phyloP scores from a whole-genome alignment of 2,797 vertebrate genomes.

The Neosalanx taihuensis region DNA sequence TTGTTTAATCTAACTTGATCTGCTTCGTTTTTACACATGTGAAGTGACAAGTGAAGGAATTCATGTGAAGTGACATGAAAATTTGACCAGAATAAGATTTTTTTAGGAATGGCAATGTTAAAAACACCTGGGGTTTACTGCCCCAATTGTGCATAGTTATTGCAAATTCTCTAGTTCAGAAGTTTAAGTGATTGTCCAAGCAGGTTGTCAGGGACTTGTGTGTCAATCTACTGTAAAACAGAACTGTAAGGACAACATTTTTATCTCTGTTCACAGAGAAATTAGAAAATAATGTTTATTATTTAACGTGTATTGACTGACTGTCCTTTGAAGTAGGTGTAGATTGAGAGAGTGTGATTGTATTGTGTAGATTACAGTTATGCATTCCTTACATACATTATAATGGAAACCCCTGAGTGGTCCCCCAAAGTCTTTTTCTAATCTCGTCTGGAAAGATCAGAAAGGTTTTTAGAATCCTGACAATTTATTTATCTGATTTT shows the following conservation, averaged over 20 bases:
- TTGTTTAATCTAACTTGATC: conserved; percentile 28
- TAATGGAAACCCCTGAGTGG: conserved; percentile 27
- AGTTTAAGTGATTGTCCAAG: too few species aligned
- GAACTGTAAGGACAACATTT: neutral
- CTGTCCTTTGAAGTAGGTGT: conserved; percentile 48
- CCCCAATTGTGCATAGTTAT: neutral
- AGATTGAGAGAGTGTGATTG: conserved; percentile 45
- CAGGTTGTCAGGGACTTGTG: neutral
- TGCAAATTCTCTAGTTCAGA: neutral
- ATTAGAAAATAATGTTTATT: neutral
- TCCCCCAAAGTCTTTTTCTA: neutral
- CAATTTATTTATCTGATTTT: neutral
- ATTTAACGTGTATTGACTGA: conserved; percentile 26
- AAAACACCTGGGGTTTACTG: neutral
- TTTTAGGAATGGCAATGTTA: neutral
- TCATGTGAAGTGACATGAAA: neutral
- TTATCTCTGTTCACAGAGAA: too few species aligned
- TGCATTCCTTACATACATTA: conserved; percentile 54
- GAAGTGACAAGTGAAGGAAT: conserved; percentile 1
- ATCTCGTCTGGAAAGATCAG: neutral
- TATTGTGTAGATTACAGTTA: conserved; percentile 46
- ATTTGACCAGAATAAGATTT: neutral
- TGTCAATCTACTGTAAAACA: neutral
- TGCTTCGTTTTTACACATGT: conserved; percentile 18
- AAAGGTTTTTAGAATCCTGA: neutral